Evolutionary conservation across 2,113 vertebrate genomes (phyloP).

Genomic region (Turnix velox): DNA sequence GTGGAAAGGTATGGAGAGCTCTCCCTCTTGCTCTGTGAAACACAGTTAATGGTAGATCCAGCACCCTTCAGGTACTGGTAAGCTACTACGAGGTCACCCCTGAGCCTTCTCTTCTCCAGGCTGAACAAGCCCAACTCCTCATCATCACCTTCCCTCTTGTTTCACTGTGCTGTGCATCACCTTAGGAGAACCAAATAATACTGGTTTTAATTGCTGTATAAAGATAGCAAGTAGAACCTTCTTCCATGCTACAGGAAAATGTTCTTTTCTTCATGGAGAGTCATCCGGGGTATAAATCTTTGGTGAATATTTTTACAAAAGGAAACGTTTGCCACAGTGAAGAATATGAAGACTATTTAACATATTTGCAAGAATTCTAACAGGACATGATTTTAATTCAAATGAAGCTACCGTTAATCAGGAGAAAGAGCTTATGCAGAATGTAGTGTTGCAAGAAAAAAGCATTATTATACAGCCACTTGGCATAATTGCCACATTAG

Average conservation of each 20-base stretch:
- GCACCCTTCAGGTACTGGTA: too few relatives aligned
- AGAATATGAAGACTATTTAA: not conserved
- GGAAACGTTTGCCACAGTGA: not conserved
- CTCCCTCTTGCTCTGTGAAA: not conserved
- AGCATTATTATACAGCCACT: not conserved
- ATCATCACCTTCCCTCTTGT: not conserved
- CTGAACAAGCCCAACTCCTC: too few relatives aligned
- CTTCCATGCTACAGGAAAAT: not conserved
- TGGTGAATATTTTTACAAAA: not conserved
- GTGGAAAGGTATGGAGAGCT: accelerated
- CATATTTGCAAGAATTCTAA: not conserved
- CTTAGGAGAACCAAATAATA: not conserved
- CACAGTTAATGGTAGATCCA: not conserved
- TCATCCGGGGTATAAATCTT: not conserved
- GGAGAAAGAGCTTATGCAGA: not conserved
- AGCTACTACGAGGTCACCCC: too few relatives aligned
- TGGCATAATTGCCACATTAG: slow-evolving; percentile 19
- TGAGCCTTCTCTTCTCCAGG: too few relatives aligned
- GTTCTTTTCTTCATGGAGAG: not conserved
- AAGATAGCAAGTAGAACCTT: not conserved
- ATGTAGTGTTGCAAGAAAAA: slow-evolving; percentile 8
- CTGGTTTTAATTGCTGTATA: not conserved
- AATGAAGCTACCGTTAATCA: not conserved
- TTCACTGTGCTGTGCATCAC: not conserved
- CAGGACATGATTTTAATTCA: not conserved